Evolutionary conservation across 2,888 invertebrate genomes (phyloP), one percentile per base, ranked within the genome.

Genomic region (Pachymerium ferrugineum): DNA sequence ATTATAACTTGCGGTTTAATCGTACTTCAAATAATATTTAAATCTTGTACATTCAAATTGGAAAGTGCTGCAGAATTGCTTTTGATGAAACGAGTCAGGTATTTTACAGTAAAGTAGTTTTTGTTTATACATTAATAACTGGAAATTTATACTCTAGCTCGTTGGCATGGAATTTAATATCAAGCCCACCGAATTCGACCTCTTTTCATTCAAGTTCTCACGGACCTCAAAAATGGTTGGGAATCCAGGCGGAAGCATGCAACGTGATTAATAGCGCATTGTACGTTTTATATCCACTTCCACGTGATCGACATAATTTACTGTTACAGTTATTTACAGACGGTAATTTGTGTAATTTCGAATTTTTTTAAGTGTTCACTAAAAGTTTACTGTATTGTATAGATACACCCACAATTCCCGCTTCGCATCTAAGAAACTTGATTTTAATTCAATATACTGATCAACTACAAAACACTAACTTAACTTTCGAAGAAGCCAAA

Each of bases 21-120:
- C 67, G 79, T 81, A 0, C 73, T 82, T 72, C 81, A 82, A 80
- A 82, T 82, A n/a, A 71, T 81, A 22, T 81, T 81, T 74, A 81
- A 80, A 76, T 78, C 79, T 73, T 80, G 79, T 75, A 74, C 77
- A 31, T 79, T 80, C 73, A 80, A 79, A 73, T 76, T 75, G 72
- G 79, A 80, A 69, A 77, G 78, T 69, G 76, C 77, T 70, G 76
- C 77, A 47, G 80, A 81, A 74, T 74, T 76, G 8, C 76, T 77
- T 29, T 76, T 80, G 30, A 74, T 81, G 12, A 76, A 80, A 75
- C 79, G 78, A 75, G 77, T 79, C 62, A 80, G 80, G 80, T 81
- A 74, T 30, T n/a, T 62, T 29, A 19, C 33, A 10, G n/a, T 12
- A 35, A 35, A 35, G 8, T 35, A 35, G 8, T 35, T 12, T 35